phyloP scores from a whole-genome alignment of 2,113 vertebrate genomes.

The Datnioides undecimradiatus region DNA sequence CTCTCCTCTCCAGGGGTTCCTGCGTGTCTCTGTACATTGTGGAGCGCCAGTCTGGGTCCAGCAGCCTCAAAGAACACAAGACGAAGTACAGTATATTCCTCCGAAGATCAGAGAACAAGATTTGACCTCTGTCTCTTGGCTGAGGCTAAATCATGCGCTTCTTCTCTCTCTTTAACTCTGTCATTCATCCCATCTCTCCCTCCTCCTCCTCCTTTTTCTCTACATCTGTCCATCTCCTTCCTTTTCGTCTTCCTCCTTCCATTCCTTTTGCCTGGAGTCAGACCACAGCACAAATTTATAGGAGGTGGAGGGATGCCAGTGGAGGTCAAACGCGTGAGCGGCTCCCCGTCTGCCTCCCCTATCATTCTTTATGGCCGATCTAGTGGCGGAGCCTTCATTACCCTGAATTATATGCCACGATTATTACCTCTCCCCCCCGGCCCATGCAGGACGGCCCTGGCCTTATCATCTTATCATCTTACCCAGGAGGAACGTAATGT shows the following conservation, averaged over 20 bases:
- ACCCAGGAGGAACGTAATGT: slow-evolving; percentile 71
- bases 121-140: slow-evolving; percentile 59
- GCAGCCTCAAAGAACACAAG: slow-evolving; percentile 12
- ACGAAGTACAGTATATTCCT: slow-evolving; percentile 40
- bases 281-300: slow-evolving; percentile 73
- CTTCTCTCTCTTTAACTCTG: slow-evolving; percentile 40
- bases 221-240: slow-evolving; percentile 55
- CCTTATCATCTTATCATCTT: slow-evolving; percentile 79
- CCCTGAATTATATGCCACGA: slow-evolving; percentile 78
- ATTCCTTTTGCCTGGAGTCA: slow-evolving; percentile 53
- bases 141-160: slow-evolving; percentile 46
- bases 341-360: slow-evolving; percentile 71
- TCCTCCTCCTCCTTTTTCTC: slow-evolving; percentile 23
- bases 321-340: slow-evolving; percentile 76
- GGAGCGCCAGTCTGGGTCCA: slow-evolving; percentile 15
- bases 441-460: slow-evolving; percentile 64
- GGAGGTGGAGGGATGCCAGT: slow-evolving; percentile 76
- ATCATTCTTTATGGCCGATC: slow-evolving; percentile 82
- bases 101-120: slow-evolving; percentile 58
- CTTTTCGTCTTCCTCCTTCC: slow-evolving; percentile 23
- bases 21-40: not conserved
- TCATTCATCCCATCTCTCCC: slow-evolving; percentile 37
- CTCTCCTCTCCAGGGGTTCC: not conserved
- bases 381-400: slow-evolving; percentile 81
- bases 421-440: slow-evolving; percentile 79